Evolutionary conservation across 2,888 invertebrate genomes (phyloP).

Genomic region (Dioctria rufipes): DNA sequence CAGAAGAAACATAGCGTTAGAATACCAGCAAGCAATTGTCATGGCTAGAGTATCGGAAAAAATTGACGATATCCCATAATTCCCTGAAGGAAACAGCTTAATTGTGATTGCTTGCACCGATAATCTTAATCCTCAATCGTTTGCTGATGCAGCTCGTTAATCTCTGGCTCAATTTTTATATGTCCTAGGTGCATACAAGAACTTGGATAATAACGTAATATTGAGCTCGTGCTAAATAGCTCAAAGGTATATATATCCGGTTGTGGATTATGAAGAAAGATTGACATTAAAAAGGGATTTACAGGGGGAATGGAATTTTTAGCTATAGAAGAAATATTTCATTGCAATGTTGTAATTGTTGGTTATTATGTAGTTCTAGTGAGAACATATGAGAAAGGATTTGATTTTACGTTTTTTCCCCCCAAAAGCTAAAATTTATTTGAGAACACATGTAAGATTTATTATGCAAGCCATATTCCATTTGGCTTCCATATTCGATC

Average conservation of each 20-base stretch:
- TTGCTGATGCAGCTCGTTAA: constrained; percentile 5
- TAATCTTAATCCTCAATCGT: constrained; percentile 43
- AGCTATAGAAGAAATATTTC: too few species aligned
- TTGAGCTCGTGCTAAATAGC: constrained; percentile 34
- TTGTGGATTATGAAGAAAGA: constrained; percentile 15
- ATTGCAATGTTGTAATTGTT: too few species aligned
- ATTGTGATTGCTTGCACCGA: constrained; percentile 43
- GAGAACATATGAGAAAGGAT: too few species aligned
- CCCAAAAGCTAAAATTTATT: too few species aligned
- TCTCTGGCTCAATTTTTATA: constrained; percentile 12
- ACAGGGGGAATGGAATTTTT: too few species aligned
- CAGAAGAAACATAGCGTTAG: constrained; percentile 21
- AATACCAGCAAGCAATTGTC: constrained; percentile 36
- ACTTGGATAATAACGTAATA: too few species aligned
- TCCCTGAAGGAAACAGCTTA: constrained; percentile 48
- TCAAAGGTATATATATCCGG: constrained; percentile 22
- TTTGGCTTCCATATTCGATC: too few species aligned
- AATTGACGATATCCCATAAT: constrained; percentile 46
- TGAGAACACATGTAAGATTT: too few species aligned
- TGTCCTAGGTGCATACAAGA: neutral
- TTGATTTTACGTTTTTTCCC: too few species aligned
- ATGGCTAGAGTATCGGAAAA: constrained; percentile 30
- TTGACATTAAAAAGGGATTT: neutral
- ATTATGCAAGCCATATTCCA: too few species aligned
- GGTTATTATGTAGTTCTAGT: too few species aligned